Evolutionary conservation across 2,113 vertebrate genomes (phyloP).

Genomic region (Marcusenius ussheri): DNA sequence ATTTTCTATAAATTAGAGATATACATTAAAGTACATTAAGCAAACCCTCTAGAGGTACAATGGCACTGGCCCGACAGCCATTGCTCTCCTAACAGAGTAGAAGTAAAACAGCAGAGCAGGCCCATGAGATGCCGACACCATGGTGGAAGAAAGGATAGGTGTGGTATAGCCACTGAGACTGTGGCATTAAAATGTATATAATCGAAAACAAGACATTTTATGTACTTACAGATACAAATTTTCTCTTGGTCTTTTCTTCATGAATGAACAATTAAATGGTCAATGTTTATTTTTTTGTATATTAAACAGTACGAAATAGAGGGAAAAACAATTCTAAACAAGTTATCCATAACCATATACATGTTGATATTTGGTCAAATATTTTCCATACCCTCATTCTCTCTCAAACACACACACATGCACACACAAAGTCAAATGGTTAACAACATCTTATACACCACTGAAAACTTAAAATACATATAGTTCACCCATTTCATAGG

Average conservation of each 20-base stretch:
- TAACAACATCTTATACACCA: slow-evolving; percentile 1
- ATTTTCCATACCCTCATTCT: background rate
- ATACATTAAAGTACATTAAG: background rate
- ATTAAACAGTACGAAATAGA: slow-evolving; percentile 17
- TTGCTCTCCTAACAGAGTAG: background rate
- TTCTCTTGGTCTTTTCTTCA: background rate
- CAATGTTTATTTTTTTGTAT: slow-evolving; percentile 10
- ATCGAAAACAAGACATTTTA: background rate
- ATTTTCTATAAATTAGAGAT: background rate
- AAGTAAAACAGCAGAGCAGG: background rate
- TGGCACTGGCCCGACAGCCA: background rate
- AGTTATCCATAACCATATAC: slow-evolving; percentile 32
- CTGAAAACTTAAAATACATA: slow-evolving; percentile 4
- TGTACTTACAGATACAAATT: background rate
- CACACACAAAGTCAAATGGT: background rate
- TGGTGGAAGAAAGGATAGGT: background rate
- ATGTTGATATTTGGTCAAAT: slow-evolving; percentile 21
- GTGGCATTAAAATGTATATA: background rate
- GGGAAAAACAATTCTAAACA: slow-evolving; percentile 19
- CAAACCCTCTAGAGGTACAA: background rate
- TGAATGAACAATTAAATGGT: background rate
- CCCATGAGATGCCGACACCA: background rate
- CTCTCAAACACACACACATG: slow-evolving; percentile 1
- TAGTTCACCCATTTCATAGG: slow-evolving; percentile 1
- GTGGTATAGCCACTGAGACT: background rate